These are phyloP conservation scores for Oreochromis spilurus DNA, from an alignment of 2,113 vertebrate species.

Conservation along the genomic window DNA sequence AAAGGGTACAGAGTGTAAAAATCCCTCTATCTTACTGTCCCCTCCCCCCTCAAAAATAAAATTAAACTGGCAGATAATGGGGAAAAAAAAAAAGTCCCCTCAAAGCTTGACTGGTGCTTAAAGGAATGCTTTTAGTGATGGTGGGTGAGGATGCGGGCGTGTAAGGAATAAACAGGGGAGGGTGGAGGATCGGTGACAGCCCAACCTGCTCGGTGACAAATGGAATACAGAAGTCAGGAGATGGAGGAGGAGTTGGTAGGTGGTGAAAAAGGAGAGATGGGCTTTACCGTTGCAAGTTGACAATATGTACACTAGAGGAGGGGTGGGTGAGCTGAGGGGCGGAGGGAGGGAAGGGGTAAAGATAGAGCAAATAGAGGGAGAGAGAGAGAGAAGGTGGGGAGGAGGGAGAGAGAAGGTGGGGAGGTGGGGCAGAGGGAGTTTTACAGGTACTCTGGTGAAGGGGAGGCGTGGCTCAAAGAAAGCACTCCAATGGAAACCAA, in stretches of 20 bases:
- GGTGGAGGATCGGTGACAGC: not conserved
- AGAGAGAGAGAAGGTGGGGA: not conserved
- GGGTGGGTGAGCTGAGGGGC: slow-evolving; percentile 31
- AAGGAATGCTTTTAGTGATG: slow-evolving; percentile 86
- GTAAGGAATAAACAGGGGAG: not conserved
- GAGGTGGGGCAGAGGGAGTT: slow-evolving; percentile 45
- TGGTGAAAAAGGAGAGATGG: not conserved
- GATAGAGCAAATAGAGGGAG: not conserved
- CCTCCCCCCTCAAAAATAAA: slow-evolving; percentile 19
- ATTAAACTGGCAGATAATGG: not conserved
- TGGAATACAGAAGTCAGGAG: not conserved
- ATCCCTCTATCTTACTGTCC: slow-evolving; percentile 46
- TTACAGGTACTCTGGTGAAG: slow-evolving; percentile 72
- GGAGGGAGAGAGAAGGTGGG: not conserved
- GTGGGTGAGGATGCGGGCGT: slow-evolving; percentile 50
- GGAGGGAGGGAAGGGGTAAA: not conserved
- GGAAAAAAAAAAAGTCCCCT: slow-evolving; percentile 57
- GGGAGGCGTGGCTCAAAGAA: slow-evolving; percentile 89
- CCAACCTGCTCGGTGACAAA: slow-evolving; percentile 32
- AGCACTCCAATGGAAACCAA: slow-evolving; percentile 99
- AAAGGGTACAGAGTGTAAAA: slow-evolving; percentile 55
- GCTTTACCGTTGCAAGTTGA: slow-evolving; percentile 56
- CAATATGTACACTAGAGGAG: slow-evolving; percentile 71
- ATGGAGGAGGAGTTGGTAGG: slow-evolving; percentile 1
- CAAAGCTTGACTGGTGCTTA: slow-evolving; percentile 70